A percentile compares a stretch with the other conserved stretches of the same genome.
Evolutionary conservation across 2,113 vertebrate species (phyloP).

Genomic region (Thalassoma bifasciatum): DNA sequence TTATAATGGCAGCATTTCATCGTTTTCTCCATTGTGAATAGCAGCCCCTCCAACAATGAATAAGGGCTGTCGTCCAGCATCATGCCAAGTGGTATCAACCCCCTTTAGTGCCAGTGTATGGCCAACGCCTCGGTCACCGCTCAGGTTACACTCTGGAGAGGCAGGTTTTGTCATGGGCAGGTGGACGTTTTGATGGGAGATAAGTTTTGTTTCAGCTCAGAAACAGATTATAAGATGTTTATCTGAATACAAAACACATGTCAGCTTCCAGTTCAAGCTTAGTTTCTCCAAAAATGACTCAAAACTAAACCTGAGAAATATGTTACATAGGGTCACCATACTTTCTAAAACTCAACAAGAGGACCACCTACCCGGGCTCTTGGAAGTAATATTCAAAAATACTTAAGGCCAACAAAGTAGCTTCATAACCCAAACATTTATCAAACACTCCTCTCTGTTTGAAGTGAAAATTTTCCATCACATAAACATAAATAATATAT

Average conservation of each 20-base stretch:
- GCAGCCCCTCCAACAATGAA: conserved; percentile 80
- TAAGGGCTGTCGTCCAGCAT: conserved; percentile 80
- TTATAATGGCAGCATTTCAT: conserved; percentile 89
- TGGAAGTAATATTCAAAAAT: too few species aligned
- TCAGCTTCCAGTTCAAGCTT: neutral
- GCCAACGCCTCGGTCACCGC: conserved; percentile 70
- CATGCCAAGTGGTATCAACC: conserved; percentile 80
- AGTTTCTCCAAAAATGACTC: neutral
- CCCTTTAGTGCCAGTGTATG: conserved; percentile 77
- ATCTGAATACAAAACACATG: neutral
- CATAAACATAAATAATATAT: too few species aligned
- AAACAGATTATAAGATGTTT: conserved; percentile 5
- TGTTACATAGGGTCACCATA: too few species aligned
- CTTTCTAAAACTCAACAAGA: too few species aligned
- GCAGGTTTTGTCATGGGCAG: conserved; percentile 53
- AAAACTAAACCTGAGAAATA: neutral
- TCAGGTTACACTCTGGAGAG: conserved; percentile 76
- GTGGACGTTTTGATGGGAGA: conserved; percentile 57
- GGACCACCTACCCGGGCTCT: too few species aligned
- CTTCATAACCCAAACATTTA: too few species aligned
- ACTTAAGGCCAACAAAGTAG: too few species aligned
- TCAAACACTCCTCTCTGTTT: too few species aligned
- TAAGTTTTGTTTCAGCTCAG: conserved; percentile 41
- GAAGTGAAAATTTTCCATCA: too few species aligned
- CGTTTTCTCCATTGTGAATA: conserved; percentile 84